Conservation (phyloP, 2,888 invertebrate genomes). For the Gerris lacustris region DNA sequence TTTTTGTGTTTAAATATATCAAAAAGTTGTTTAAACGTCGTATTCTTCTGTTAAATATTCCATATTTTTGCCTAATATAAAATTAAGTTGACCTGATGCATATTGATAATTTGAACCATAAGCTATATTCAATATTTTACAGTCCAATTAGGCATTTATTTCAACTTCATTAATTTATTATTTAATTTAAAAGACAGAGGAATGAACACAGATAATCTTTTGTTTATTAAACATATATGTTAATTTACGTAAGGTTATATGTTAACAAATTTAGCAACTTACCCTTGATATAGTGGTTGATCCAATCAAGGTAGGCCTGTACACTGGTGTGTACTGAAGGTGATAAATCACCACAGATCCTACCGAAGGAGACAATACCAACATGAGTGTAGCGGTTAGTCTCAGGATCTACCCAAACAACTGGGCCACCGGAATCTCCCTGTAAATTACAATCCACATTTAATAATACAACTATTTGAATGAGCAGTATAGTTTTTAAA, state of each 20-base stretch:
- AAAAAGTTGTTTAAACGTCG: too few relatives aligned
- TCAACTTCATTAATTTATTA: background rate
- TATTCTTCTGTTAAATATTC: too few relatives aligned
- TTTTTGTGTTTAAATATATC: too few relatives aligned
- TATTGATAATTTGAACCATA: too few relatives aligned
- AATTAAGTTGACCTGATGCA: too few relatives aligned
- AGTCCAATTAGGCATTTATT: background rate
- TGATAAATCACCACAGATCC: background rate
- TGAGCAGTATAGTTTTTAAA: too few relatives aligned
- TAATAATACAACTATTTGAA: too few relatives aligned
- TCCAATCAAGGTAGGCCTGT: background rate
- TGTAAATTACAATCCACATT: background rate
- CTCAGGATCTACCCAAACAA: conserved; percentile 5
- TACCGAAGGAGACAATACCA: conserved; percentile 7
- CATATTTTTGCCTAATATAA: background rate
- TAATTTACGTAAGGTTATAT: too few relatives aligned
- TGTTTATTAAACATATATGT: too few relatives aligned
- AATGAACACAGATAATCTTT: background rate
- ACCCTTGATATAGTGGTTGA: conserved; percentile 3
- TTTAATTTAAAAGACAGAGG: background rate
- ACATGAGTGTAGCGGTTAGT: conserved; percentile 8
- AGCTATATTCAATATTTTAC: background rate
- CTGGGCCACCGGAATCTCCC: conserved; percentile 7
- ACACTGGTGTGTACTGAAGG: conserved; percentile 6
- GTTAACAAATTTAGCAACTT: too few relatives aligned